Percentiles rank a stretch among this genome's conserved stretches.
These are phyloP conservation scores for Tipula confusa DNA, from an alignment of 2,888 invertebrate species.

Conservation along the genomic window DNA sequence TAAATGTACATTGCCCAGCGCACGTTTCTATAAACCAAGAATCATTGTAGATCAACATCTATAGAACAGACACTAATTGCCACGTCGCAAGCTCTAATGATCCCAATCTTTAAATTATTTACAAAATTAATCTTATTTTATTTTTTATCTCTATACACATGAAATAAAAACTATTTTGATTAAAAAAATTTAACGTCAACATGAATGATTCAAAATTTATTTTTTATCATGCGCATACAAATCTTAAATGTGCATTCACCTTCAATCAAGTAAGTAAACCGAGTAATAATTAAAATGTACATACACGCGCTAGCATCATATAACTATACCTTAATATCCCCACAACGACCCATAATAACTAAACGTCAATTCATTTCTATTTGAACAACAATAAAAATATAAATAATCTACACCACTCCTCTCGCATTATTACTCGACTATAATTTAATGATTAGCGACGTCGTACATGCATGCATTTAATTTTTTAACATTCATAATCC, in stretches of 20 bases:
- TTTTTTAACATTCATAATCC: background rate
- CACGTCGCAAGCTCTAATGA: too few species aligned
- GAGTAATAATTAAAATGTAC: background rate
- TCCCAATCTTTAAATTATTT: too few species aligned
- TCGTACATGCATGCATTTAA: background rate
- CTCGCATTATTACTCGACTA: background rate
- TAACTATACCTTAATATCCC: background rate
- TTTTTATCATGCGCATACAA: background rate
- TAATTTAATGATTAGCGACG: background rate
- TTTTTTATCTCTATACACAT: background rate
- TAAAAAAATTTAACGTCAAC: background rate
- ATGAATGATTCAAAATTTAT: background rate
- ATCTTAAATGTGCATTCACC: constrained; percentile 6
- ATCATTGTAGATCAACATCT: too few species aligned
- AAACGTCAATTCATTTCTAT: background rate
- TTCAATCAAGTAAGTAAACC: background rate
- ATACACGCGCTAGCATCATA: background rate
- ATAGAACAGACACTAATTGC: too few species aligned
- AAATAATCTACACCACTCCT: background rate
- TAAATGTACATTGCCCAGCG: too few species aligned
- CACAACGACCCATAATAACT: background rate
- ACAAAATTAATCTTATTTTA: too few species aligned
- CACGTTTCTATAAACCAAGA: too few species aligned
- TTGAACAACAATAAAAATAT: background rate
- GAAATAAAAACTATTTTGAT: background rate